These are phyloP conservation scores for Tragelaphus buxtoni DNA, from an alignment of 2,113 vertebrate genomes.

Conservation along the genomic window DNA sequence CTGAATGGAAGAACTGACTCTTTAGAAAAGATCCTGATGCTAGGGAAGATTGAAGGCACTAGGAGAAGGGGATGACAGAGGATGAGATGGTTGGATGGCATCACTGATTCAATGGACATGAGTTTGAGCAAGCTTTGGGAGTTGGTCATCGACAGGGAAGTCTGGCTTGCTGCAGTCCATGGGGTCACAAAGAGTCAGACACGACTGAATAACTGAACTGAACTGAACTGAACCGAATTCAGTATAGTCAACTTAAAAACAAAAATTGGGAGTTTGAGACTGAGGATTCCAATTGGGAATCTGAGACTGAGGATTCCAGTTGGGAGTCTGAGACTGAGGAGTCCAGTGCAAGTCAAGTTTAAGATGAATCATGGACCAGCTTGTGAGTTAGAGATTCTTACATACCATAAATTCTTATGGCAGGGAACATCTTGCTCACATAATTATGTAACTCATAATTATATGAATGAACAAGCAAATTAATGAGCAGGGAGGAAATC, in stretches of 20 bases:
- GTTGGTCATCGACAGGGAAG: background rate
- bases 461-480: background rate
- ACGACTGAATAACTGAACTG: background rate
- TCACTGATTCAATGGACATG: background rate
- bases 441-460: background rate
- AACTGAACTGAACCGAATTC: background rate
- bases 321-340: background rate
- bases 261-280: background rate
- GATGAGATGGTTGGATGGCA: background rate
- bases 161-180: background rate
- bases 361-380: background rate
- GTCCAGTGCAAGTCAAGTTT: background rate
- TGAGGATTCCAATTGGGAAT: background rate
- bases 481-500: background rate
- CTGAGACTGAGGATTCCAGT: background rate
- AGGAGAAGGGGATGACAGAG: background rate
- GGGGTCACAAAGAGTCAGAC: background rate
- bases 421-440: background rate
- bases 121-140: background rate
- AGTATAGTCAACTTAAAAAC: background rate
- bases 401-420: background rate
- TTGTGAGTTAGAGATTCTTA: background rate
- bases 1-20: background rate
- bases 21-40: background rate
- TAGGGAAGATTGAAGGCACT: background rate